phyloP scores from a whole-genome alignment of 2,797 vertebrate genomes.

The Liasis olivaceus region DNA sequence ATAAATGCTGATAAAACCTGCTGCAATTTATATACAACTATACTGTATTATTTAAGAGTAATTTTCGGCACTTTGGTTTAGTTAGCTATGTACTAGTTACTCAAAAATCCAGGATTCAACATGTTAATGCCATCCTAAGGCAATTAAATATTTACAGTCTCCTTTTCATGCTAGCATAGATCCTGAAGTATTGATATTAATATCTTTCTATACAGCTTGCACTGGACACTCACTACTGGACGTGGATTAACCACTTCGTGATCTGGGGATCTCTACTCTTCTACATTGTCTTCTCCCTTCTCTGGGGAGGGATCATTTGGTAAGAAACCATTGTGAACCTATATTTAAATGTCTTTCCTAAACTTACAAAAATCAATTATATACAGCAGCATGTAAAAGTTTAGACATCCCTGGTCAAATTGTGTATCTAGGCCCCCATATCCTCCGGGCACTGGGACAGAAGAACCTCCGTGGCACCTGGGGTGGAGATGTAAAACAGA shows the following conservation, averaged over 20 bases:
- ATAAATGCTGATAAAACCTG: not conserved
- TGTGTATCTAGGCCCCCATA: not conserved
- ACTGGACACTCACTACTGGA: slow-evolving; percentile 97
- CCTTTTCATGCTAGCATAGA: not conserved
- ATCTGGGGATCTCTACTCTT: slow-evolving; percentile 97
- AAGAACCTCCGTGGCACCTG: not conserved
- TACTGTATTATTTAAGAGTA: not conserved
- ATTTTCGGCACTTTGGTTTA: not conserved
- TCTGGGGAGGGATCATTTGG: slow-evolving; percentile 98
- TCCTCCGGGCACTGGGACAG: not conserved
- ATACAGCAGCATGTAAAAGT: not conserved
- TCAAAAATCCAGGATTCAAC: not conserved
- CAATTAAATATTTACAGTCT: not conserved
- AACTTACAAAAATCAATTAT: not conserved
- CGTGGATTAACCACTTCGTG: slow-evolving; percentile 98
- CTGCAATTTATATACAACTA: not conserved
- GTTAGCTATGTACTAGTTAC: not conserved
- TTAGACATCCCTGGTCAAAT: not conserved
- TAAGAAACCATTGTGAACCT: slow-evolving; percentile 64
- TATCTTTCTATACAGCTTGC: slow-evolving; percentile 78
- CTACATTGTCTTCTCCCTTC: slow-evolving; percentile 93
- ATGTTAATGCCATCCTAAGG: not conserved
- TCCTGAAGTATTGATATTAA: not conserved
- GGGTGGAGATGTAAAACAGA: not conserved
- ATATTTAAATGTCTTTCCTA: slow-evolving; percentile 23